Conservation (phyloP, 2,888 invertebrate genomes). For the Cistogaster globosa region DNA sequence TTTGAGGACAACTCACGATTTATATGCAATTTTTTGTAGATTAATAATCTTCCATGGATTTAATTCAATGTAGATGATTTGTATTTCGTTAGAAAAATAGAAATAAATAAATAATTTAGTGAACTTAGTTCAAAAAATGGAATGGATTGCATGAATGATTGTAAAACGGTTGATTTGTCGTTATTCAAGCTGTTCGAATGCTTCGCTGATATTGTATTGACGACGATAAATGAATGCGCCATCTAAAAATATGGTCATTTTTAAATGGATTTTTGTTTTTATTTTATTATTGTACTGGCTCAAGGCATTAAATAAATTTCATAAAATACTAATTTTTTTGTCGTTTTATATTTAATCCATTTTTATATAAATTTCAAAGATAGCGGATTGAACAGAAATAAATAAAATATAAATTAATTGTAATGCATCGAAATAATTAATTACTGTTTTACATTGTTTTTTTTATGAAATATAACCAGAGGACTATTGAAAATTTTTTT, state of each 20-base stretch:
- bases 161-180: slow-evolving; percentile 13
- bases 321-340: slow-evolving; percentile 35
- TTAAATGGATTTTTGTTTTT: slow-evolving; percentile 40
- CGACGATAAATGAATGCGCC: slow-evolving; percentile 3
- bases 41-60: slow-evolving; percentile 55
- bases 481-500: neutral
- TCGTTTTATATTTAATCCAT: slow-evolving; percentile 18
- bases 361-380: slow-evolving; percentile 42
- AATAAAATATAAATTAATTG: slow-evolving; percentile 39
- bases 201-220: neutral
- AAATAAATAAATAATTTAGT: slow-evolving; percentile 55
- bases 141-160: slow-evolving; percentile 18
- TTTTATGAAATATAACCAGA: neutral
- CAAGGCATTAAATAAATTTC: slow-evolving; percentile 51
- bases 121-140: slow-evolving; percentile 20
- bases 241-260: slow-evolving; percentile 52
- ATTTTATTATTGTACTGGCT: slow-evolving; percentile 26
- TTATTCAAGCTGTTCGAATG: slow-evolving; percentile 8
- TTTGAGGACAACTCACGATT: slow-evolving; percentile 7
- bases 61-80: slow-evolving; percentile 42
- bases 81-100: slow-evolving; percentile 46
- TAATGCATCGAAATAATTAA: slow-evolving; percentile 45
- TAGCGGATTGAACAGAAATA: slow-evolving; percentile 9
- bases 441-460: slow-evolving; percentile 20
- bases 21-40: slow-evolving; percentile 42